phyloP scores from a whole-genome alignment of 92 coral and sea anemone species.

The Palythoa grandiflora region DNA sequence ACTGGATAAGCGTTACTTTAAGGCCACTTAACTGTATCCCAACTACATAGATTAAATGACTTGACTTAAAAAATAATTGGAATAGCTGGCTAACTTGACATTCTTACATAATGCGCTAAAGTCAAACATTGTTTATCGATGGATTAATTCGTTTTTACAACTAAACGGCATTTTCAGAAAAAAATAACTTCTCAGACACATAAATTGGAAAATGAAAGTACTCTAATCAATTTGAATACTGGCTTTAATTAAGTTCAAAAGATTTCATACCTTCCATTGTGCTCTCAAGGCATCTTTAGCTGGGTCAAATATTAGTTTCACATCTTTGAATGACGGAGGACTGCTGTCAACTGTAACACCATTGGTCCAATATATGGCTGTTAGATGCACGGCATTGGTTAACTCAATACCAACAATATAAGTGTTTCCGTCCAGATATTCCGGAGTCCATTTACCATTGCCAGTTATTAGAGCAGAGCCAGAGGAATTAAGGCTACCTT shows the following conservation, averaged over 20 bases:
- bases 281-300: conserved; percentile 65
- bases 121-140: too few species aligned
- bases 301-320: conserved; percentile 71
- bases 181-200: too few species aligned
- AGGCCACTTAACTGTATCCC: too few species aligned
- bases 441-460: conserved; percentile 63
- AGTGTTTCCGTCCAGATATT: conserved; percentile 71
- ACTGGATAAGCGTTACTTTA: too few species aligned
- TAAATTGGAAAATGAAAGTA: too few species aligned
- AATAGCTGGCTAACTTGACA: too few species aligned
- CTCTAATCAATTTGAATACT: too few species aligned
- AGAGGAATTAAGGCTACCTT: conserved; percentile 62
- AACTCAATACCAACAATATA: conserved; percentile 83
- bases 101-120: too few species aligned
- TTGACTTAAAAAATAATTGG: too few species aligned
- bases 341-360: conserved; percentile 88
- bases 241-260: background rate
- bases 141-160: too few species aligned
- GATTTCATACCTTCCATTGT: conserved; percentile 61
- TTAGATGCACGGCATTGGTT: conserved; percentile 75
- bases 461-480: conserved; percentile 83
- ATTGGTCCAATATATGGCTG: conserved; percentile 80
- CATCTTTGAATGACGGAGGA: conserved; percentile 78
- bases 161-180: too few species aligned
- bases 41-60: too few species aligned